Evolutionary conservation across 2,113 vertebrate species (phyloP).

Genomic region (Sciurus niger): DNA sequence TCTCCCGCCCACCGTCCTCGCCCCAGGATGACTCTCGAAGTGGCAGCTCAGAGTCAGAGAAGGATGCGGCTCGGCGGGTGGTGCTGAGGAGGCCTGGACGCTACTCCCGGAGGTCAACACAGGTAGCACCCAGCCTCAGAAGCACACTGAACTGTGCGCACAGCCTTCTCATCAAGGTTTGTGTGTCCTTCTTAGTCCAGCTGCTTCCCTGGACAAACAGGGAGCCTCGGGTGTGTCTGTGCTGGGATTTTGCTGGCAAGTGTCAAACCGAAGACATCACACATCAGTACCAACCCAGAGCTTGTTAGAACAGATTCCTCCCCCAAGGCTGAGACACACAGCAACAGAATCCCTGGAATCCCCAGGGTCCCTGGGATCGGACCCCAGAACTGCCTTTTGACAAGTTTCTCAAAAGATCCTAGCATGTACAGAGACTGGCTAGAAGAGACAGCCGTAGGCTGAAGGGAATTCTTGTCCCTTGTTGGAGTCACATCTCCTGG

Average conservation of each 20-base stretch:
- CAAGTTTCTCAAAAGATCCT: background rate
- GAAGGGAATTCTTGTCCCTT: background rate
- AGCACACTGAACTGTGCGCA: accelerated
- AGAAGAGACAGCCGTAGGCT: background rate
- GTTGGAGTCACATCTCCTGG: background rate
- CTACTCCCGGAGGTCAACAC: accelerated
- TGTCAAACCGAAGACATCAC: background rate
- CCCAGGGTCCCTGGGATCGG: background rate
- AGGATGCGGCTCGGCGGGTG: accelerated
- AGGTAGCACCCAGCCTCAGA: background rate
- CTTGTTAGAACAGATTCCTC: background rate
- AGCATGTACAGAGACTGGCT: background rate
- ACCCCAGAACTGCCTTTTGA: background rate
- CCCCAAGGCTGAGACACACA: too few relatives aligned
- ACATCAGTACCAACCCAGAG: background rate
- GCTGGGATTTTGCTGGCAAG: background rate
- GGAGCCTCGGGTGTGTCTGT: background rate
- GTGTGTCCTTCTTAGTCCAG: background rate
- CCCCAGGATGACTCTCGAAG: background rate
- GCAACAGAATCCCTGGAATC: background rate
- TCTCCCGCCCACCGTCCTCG: background rate
- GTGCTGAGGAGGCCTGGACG: background rate
- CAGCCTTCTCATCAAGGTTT: background rate
- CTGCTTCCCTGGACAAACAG: background rate
- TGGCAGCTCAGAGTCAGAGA: background rate